Percentiles rank a stretch among this genome's conserved stretches.
These are phyloP conservation scores for Apeira syringaria DNA, from an alignment of 2,888 invertebrate genomes.

Conservation along the genomic window DNA sequence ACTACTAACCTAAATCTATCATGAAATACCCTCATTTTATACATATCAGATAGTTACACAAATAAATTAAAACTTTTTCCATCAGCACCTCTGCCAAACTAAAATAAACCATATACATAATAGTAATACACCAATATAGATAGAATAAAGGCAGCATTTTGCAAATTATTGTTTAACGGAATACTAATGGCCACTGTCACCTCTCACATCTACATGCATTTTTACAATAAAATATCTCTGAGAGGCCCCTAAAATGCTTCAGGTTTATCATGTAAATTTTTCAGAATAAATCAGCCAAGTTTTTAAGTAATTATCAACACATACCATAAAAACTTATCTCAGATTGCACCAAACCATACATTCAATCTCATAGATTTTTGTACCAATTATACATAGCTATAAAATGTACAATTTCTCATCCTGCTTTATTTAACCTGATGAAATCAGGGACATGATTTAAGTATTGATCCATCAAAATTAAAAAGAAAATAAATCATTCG, in stretches of 20 bases:
- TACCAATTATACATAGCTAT: constrained; percentile 27
- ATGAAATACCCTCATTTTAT: constrained; percentile 8
- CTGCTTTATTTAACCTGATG: constrained; percentile 13
- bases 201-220: constrained; percentile 34
- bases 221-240: constrained; percentile 10
- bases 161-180: constrained; percentile 46
- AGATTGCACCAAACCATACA: constrained; percentile 46
- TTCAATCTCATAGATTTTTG: constrained; percentile 52
- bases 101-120: constrained; percentile 33
- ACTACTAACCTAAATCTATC: constrained; percentile 47
- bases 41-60: neutral
- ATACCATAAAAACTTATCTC: constrained; percentile 27
- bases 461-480: neutral
- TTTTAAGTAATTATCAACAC: constrained; percentile 24
- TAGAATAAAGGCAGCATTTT: constrained; percentile 33
- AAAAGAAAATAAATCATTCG: too few species aligned
- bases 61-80: neutral
- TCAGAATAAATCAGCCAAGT: constrained; percentile 31
- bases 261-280: constrained; percentile 22
- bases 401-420: constrained; percentile 34
- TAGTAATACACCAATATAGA: constrained; percentile 18
- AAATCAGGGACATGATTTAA: neutral
- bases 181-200: constrained; percentile 61
- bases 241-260: constrained; percentile 21
- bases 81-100: constrained; percentile 54